These are phyloP conservation scores for Oegoconia quadripuncta DNA, from an alignment of 2,888 invertebrate species.

Conservation along the genomic window DNA sequence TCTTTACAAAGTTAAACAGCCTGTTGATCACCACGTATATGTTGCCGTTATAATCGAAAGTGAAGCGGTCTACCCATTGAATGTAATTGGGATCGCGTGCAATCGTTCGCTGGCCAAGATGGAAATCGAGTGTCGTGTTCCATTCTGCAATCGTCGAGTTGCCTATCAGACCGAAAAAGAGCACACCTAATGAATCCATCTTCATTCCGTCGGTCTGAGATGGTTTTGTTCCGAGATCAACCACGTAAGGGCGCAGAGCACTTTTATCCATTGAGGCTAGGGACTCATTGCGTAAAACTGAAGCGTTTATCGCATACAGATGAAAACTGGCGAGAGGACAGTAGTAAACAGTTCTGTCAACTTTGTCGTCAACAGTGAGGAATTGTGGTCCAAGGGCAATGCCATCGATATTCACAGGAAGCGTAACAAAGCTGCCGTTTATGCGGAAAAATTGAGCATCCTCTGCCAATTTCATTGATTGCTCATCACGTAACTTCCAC, in stretches of 20 bases:
- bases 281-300: slow-evolving; percentile 77
- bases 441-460: slow-evolving; percentile 81
- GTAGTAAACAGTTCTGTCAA: slow-evolving; percentile 81
- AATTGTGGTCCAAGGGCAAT: slow-evolving; percentile 84
- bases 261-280: slow-evolving; percentile 49
- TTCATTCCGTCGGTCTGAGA: slow-evolving; percentile 88
- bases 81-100: slow-evolving; percentile 83
- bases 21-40: slow-evolving; percentile 84
- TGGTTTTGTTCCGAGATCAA: slow-evolving; percentile 80
- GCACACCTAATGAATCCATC: slow-evolving; percentile 83
- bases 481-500: slow-evolving; percentile 84
- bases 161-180: slow-evolving; percentile 85
- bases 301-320: slow-evolving; percentile 82
- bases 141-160: slow-evolving; percentile 85
- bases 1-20: slow-evolving; percentile 82
- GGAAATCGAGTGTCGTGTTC: slow-evolving; percentile 81
- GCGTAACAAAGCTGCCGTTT: slow-evolving; percentile 76
- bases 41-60: slow-evolving; percentile 82
- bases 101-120: slow-evolving; percentile 80
- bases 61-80: slow-evolving; percentile 86
- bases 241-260: slow-evolving; percentile 68
- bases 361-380: slow-evolving; percentile 42
- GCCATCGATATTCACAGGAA: slow-evolving; percentile 83
- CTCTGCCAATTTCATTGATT: slow-evolving; percentile 81
- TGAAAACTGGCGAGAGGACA: slow-evolving; percentile 84